Conservation (phyloP, 2,797 vertebrate genomes). For the Phrynocephalus vlangalii region DNA sequence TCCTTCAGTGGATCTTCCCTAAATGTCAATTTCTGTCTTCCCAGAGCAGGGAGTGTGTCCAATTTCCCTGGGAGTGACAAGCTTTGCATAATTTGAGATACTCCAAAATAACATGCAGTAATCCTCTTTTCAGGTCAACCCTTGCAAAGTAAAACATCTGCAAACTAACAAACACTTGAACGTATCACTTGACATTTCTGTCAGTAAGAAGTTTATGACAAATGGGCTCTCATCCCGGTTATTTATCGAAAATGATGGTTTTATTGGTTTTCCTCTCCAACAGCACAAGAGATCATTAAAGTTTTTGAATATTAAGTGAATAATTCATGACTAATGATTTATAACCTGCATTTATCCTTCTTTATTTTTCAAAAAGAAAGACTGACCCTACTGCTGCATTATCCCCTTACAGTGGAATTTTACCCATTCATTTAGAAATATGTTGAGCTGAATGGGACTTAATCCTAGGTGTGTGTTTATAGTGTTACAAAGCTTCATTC, state of each 20-base stretch:
- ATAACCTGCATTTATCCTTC: neutral
- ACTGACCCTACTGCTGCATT: neutral
- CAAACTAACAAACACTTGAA: slow-evolving; percentile 38
- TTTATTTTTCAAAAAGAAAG: neutral
- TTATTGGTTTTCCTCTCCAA: slow-evolving; percentile 18
- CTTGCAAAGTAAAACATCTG: slow-evolving; percentile 27
- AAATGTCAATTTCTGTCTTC: slow-evolving; percentile 30
- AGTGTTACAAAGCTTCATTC: neutral
- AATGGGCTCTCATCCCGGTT: slow-evolving; percentile 15
- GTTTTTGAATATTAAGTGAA: slow-evolving; percentile 15
- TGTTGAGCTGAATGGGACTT: neutral
- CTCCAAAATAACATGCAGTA: slow-evolving; percentile 27
- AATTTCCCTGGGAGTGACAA: slow-evolving; percentile 23
- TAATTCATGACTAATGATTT: slow-evolving; percentile 20
- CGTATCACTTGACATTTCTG: slow-evolving; percentile 35
- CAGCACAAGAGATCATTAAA: slow-evolving; percentile 2
- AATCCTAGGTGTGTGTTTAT: neutral
- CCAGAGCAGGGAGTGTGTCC: slow-evolving; percentile 23
- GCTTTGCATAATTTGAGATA: slow-evolving; percentile 23
- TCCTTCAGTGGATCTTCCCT: slow-evolving; percentile 10
- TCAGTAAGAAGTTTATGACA: slow-evolving; percentile 5
- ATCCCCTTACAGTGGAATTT: neutral
- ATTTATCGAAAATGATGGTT: slow-evolving; percentile 29
- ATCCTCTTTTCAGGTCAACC: slow-evolving; percentile 31
- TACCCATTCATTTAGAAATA: neutral